Evolutionary conservation across 2,797 vertebrate species (phyloP).

Genomic region (Malacoctenus gilli): DNA sequence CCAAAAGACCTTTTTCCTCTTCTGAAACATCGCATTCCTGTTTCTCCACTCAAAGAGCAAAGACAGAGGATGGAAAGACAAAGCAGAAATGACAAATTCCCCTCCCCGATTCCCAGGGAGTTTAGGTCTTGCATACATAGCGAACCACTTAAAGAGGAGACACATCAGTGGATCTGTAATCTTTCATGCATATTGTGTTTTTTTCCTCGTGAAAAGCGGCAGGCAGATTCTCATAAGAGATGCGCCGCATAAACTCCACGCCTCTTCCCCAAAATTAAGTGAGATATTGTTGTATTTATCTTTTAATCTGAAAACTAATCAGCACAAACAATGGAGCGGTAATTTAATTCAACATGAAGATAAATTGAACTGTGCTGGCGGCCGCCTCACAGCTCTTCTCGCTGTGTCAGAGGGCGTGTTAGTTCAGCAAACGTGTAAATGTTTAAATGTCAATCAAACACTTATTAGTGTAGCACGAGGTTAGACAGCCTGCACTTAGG

Average conservation of each 20-base stretch:
- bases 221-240: conserved; percentile 1
- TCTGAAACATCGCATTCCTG: conserved; percentile 4
- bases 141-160: conserved; percentile 1
- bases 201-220: conserved; percentile 5
- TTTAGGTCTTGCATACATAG: neutral
- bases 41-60: conserved; percentile 8
- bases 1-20: neutral
- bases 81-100: neutral
- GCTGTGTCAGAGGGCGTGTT: conserved; percentile 6
- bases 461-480: too few species aligned
- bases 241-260: neutral
- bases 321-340: conserved; percentile 37
- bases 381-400: neutral
- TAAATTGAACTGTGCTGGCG: conserved; percentile 13
- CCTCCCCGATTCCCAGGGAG: conserved; percentile 1
- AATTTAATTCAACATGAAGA: conserved; percentile 28
- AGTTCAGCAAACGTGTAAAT: conserved; percentile 23
- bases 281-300: conserved; percentile 34
- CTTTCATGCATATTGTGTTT: conserved; percentile 7
- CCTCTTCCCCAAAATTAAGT: conserved; percentile 18
- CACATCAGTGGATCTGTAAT: neutral
- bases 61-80: conserved; percentile 7
- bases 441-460: conserved; percentile 6
- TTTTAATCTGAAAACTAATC: conserved; percentile 58
- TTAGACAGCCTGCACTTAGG: too few species aligned